Evolutionary conservation across 2,888 invertebrate species (phyloP), one percentile per base, ranked within the genome.

Genomic region (Rhaphigaster nebulosa): DNA sequence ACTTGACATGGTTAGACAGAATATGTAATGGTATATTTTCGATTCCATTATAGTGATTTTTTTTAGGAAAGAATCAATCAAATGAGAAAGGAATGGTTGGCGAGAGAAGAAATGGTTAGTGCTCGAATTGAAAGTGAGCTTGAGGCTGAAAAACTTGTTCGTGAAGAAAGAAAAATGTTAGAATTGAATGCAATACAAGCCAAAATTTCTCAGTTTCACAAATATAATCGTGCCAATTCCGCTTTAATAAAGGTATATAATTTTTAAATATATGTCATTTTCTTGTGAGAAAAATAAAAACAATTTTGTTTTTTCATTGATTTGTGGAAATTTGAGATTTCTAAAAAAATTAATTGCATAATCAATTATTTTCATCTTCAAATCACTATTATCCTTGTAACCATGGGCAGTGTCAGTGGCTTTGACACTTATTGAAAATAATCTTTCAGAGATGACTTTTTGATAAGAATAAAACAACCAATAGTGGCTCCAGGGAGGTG

Each of bases 111-210:
- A 93, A 93, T 94, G 92, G 93, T 91, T 45, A 89, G 93, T 8
- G 92, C 93, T 70, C 92, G 91, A 23, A 56, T 90, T 52, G 52
- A 90, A 38, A 92, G 92, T 0, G 92, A 92, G 38, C 91, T 93
- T 91, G 93, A 92, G 26, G 91, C 92, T 65, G 93, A 93, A 89
- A 92, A 93, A 56, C 93, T 93, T 91, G 93, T 34, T 34, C 45
- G 93, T 91, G 93, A 94, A 91, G 93, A 94, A 93, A 92, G 93
- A 70, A 93, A 93, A 60, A 93, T 93, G 2, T 93, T 94, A 80
- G 93, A 94, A 94, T 94, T n/a, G 94, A 94, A 91, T 93, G 95
- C 13, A 94, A 94, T 92, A 93, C 94, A 84, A 93, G 94, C 92
- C 94, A 76, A 38, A 76, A 76, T 76, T 76, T 76, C 70, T 38